Evolutionary conservation across 2,888 invertebrate genomes (phyloP), one percentile per base, ranked within the genome.

Genomic region (Lordiphosa andalusiaca): DNA sequence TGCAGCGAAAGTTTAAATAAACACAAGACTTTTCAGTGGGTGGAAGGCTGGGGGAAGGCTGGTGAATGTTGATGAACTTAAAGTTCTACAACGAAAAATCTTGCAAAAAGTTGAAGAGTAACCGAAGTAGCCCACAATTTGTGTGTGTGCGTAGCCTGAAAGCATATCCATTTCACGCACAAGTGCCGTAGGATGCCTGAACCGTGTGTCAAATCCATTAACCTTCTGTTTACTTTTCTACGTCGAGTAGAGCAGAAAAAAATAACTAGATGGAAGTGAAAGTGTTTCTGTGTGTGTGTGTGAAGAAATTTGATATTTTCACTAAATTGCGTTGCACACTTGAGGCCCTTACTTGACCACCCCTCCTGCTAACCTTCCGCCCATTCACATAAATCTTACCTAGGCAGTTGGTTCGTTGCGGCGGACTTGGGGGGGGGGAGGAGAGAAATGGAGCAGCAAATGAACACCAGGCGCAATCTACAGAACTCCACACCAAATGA

Each of bases 151-250:
- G 58, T 74, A 65, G 67, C 71, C 73, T 78, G 77, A 78, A 84
- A 78, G 77, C 77, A 78, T 82, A 73, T 84, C 80, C 75, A 80
- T 80, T 80, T 74, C 84, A 82, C 77, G 81, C 84, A 77, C 86
- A 86, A 85, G 86, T 83, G 80, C 85, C 73, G 52, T 55, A 57
- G 57, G 21, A 59, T 67, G 67, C 12, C 19, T 67, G 78, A 75
- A 71, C 77, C 80, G 83, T 80, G 83, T 80, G 87, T 86, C 87
- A 87, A 85, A 86, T 86, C 87, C 87, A 87, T 87, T 87, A 87
- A 87, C 87, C 87, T 87, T 87, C 85, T 86, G 80, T 87, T 87
- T 87, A 82, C 86, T 87, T 87, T 87, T 84, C 84, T 76, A 85
- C 84, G 84, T 67, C 82, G 30, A 30, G 30, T 30, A 30, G 9